Conservation (phyloP, 2,113 vertebrate species). For the Merops nubicus region DNA sequence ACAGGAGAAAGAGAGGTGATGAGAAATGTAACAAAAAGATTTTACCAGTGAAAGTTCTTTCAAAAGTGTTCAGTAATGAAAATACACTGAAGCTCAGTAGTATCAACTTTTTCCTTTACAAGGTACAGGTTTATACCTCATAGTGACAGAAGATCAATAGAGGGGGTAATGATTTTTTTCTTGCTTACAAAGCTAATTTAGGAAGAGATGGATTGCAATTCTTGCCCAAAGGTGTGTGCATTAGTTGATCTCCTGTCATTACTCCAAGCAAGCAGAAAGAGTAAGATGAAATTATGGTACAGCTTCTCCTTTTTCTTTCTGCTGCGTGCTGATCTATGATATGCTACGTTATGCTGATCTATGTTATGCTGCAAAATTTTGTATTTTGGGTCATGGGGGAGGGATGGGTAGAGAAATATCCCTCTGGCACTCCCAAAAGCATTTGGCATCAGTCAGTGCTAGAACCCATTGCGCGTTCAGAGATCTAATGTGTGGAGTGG, state of each 20-base stretch:
- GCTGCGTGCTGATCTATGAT: accelerated
- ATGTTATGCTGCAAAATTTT: not conserved
- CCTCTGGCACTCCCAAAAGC: not conserved
- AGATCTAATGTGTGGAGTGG: not conserved
- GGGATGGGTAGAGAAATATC: not conserved
- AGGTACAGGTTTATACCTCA: not conserved
- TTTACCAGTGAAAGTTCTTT: not conserved
- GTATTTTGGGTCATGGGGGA: not conserved
- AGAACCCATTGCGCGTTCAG: not conserved
- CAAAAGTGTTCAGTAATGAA: not conserved
- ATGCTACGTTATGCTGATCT: too few relatives aligned
- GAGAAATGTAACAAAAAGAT: not conserved
- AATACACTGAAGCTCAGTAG: not conserved
- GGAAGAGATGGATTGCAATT: not conserved
- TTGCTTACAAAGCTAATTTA: not conserved
- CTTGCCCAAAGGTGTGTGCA: not conserved
- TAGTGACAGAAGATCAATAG: not conserved
- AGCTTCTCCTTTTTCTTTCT: not conserved
- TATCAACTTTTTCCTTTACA: not conserved
- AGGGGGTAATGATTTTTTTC: not conserved
- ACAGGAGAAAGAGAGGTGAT: not conserved
- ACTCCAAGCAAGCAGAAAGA: not conserved
- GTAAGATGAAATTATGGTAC: not conserved
- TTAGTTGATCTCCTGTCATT: not conserved
- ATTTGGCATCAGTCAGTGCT: not conserved